Evolutionary conservation across 1,140 invertebrate genomes (phyloP), one percentile per base, ranked within the genome.

Genomic region (Zaprionus africanus): DNA sequence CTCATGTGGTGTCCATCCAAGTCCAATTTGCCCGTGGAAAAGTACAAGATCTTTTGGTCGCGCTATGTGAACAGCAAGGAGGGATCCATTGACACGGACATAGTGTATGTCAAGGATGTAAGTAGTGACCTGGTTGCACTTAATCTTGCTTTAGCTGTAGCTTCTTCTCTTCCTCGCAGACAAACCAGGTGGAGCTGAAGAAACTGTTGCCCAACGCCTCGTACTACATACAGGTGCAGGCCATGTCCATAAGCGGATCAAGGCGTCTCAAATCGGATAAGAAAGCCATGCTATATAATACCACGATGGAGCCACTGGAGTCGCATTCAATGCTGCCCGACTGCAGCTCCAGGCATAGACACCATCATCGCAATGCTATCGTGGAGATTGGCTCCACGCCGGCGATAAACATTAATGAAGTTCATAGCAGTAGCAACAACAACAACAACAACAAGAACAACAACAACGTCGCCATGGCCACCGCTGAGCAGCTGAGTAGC

Each of bases 221-320:
- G 86, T 96, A 96, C 81, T 96, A 96, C 77, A 93, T 96, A 17
- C 96, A 96, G 94, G 95, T 96, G 2, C 95, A 96, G 90, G 95
- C 95, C 6, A 93, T 96, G 26, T 94, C 94, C 26, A 93, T 95
- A 65, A 96, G 94, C 78, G 95, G 95, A 2, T 93, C 93, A 17
- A 93, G 94, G n/a, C 94, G 95, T 67, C 90, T 96, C 15, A 94
- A 95, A 53, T 95, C 95, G 41, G 94, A 95, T 54, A 96, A 96
- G 78, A 94, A 94, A 0, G 95, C 94, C 13, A 93, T 95, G 61
- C 93, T 96, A 31, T 94, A 95, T 69, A 96, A 96, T 82, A 96
- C 95, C 11, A 95, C 95, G 26, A 57, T 90, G 24, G 67, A 77
- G 43, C 58, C 78, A 0, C 34, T 76, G 7, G 82, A 82, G 17